These are phyloP conservation scores for Falco novaeseelandiae DNA, from an alignment of 2,797 vertebrate genomes.

Conservation along the genomic window DNA sequence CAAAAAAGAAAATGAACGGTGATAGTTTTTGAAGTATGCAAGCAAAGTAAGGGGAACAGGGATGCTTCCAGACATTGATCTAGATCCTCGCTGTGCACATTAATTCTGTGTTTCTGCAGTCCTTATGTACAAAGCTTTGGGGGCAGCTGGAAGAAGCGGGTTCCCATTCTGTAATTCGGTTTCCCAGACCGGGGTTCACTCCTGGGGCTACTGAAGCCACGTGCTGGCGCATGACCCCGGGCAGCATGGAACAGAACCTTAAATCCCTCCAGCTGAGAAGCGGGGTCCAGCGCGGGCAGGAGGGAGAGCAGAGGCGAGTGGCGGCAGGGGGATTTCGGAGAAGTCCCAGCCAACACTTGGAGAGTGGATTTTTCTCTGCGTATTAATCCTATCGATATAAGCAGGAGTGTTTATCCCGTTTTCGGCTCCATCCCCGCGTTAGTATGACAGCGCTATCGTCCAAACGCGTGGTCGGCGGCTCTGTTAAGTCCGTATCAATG, in stretches of 20 bases:
- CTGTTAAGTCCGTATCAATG: background rate
- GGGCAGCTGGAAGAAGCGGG: background rate
- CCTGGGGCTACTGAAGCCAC: background rate
- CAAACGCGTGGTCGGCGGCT: background rate
- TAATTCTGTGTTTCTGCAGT: background rate
- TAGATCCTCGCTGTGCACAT: background rate
- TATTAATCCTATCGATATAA: background rate
- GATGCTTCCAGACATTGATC: background rate
- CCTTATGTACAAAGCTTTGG: background rate
- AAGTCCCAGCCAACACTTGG: background rate
- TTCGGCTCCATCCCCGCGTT: background rate
- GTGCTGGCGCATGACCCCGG: background rate
- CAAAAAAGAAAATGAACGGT: background rate
- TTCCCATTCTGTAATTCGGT: background rate
- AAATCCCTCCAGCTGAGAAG: background rate
- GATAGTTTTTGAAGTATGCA: constrained; percentile 7
- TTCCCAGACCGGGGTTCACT: background rate
- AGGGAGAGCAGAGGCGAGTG: background rate
- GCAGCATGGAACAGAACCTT: background rate
- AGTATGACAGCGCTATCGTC: constrained; percentile 15
- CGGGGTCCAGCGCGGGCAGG: background rate
- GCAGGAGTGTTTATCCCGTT: background rate
- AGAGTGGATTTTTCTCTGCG: background rate
- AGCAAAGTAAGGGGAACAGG: background rate
- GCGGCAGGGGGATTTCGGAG: background rate